Conservation (phyloP, 1,140 invertebrate species). For the Monochamus saltuarius region DNA sequence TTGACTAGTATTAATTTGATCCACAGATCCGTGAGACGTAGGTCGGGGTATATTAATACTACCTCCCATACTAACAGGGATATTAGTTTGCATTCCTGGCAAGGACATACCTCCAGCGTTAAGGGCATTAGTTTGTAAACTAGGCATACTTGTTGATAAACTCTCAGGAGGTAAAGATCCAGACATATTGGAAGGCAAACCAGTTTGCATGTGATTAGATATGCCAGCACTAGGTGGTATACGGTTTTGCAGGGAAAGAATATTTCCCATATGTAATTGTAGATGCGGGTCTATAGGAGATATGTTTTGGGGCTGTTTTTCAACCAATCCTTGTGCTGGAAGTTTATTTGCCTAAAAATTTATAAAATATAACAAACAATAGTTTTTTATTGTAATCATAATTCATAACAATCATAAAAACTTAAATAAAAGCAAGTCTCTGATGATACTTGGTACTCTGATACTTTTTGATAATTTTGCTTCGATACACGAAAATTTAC, state of each 20-base stretch:
- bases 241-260: conserved; percentile 53
- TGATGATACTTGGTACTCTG: too few species aligned
- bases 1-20: conserved; percentile 37
- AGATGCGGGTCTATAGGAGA: conserved; percentile 52
- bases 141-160: conserved; percentile 27
- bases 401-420: too few species aligned
- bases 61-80: conserved; percentile 18
- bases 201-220: conserved; percentile 23
- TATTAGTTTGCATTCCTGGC: conserved; percentile 17
- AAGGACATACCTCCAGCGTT: conserved; percentile 19
- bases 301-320: conserved; percentile 47
- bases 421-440: too few species aligned
- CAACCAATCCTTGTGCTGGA: conserved; percentile 44
- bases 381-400: too few species aligned
- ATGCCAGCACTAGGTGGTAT: conserved; percentile 43
- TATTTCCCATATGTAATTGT: conserved; percentile 56
- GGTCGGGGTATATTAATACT: conserved; percentile 30
- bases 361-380: background rate
- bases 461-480: too few species aligned
- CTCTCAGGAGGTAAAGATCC: conserved; percentile 29
- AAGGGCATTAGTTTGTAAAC: conserved; percentile 26
- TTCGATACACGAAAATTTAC: too few species aligned
- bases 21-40: conserved; percentile 26
- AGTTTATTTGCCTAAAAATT: conserved; percentile 51
- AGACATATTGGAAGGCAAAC: conserved; percentile 21